Evolutionary conservation across 2,113 vertebrate species (phyloP).

Genomic region (Brachirus orientalis): DNA sequence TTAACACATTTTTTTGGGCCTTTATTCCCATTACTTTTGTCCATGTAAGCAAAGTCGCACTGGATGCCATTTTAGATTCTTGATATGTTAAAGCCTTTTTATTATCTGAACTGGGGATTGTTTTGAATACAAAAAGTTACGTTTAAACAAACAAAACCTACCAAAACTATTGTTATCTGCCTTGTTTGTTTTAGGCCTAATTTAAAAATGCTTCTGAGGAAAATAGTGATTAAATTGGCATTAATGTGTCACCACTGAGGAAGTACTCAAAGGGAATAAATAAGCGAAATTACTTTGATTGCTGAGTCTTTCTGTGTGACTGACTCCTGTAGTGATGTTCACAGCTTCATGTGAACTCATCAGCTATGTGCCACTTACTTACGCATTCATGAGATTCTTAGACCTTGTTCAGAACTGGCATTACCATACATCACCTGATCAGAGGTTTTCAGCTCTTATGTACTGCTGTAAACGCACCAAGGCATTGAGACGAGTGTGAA

Average conservation of each 20-base stretch:
- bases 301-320: conserved; percentile 10
- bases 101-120: background rate
- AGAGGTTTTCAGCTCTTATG: background rate
- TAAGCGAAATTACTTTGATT: conserved; percentile 7
- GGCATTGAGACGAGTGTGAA: no score
- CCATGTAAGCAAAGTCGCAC: no score
- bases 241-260: conserved; percentile 12
- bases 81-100: no score
- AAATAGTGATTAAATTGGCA: conserved; percentile 4
- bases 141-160: background rate
- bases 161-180: background rate
- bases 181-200: conserved; percentile 2
- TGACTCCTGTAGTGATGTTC: conserved; percentile 25
- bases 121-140: background rate
- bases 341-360: conserved; percentile 25
- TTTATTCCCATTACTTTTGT: no score
- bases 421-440: background rate
- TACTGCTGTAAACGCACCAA: no score
- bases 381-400: background rate
- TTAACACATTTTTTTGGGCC: no score
- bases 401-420: background rate
- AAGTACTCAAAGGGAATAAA: conserved; percentile 36
- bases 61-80: no score
- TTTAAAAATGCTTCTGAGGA: conserved; percentile 19
- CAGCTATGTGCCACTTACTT: no score